Evolutionary conservation across 2,113 vertebrate species (phyloP), one percentile per base, ranked within the genome.

Genomic region (Leucoraja erinaceus): DNA sequence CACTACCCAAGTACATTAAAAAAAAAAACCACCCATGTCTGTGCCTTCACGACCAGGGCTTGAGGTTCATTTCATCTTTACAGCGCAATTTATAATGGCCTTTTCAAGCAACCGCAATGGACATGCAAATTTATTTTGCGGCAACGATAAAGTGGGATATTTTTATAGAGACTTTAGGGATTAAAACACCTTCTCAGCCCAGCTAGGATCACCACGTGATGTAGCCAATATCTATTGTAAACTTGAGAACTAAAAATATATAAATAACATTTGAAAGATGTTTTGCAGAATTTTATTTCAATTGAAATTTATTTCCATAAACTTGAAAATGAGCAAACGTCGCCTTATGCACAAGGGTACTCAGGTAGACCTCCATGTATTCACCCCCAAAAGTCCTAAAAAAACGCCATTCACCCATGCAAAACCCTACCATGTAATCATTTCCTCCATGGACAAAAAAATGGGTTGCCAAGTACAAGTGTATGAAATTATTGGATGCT

Each of bases 201-300:
- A n/a, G 14, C 59, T 61, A 66, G 83, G 18, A 88, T 18, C 59
- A 84, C 11, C 56, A 66, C 59, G 4, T 31, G 14, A 86, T 63
- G 16, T n/a, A 63, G 28, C 31, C 28, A 61, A 88, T 88, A 63
- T n/a, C 5, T 61, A 66, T n/a, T n/a, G n/a, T n/a, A n/a, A n/a
- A n/a, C n/a, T n/a, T 14, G 59, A 31, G 59, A 66, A 31, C 31
- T 8, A 59, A 88, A 63, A 88, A 0, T 72, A 72, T 72, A 38
- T 72, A 72, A 91, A 28, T 91, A 72, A 38, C 72, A 47, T 91
- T 70, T 91, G 68, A 47, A 33, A 91, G 88, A 38, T 11, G 88
- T 59, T 70, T 90, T 38, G 22, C 20, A 70, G 90, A 74, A 91
- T 54, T 72, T 38, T 91, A 54, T 72, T 33, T 72, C 22, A 91